These are phyloP conservation scores for Yponomeuta evonymella DNA, from an alignment of 2,888 invertebrate genomes.

Conservation along the genomic window DNA sequence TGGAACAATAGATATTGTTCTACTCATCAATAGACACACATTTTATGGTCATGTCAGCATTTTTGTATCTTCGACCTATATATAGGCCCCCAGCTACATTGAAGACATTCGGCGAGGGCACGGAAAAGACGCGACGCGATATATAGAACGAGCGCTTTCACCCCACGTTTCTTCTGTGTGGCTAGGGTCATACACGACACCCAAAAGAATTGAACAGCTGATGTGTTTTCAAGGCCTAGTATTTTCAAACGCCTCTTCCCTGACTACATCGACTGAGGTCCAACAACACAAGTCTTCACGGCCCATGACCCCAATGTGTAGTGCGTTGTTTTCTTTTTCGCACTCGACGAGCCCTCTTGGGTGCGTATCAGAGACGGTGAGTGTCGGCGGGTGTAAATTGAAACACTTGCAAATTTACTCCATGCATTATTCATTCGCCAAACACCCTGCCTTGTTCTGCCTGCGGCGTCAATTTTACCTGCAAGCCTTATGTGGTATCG, in stretches of 20 bases:
- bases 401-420: conserved; percentile 76
- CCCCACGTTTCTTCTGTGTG: no score
- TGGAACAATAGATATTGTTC: no score
- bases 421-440: conserved; percentile 72
- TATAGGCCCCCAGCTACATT: no score
- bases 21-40: no score
- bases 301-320: background rate
- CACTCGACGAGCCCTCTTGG: conserved; percentile 60
- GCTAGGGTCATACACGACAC: no score
- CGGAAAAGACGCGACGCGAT: no score
- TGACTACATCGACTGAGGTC: background rate
- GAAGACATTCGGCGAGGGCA: no score
- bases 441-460: conserved; percentile 50
- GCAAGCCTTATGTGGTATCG: background rate
- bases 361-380: conserved; percentile 58
- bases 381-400: conserved; percentile 73
- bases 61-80: no score
- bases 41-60: no score
- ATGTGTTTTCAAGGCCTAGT: background rate
- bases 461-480: conserved; percentile 16
- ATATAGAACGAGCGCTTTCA: no score
- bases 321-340: conserved; percentile 58
- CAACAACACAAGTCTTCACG: background rate
- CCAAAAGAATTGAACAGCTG: no score
- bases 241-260: background rate